Evolutionary conservation across 2,888 invertebrate species (phyloP).

Genomic region (Nemurella pictetii): DNA sequence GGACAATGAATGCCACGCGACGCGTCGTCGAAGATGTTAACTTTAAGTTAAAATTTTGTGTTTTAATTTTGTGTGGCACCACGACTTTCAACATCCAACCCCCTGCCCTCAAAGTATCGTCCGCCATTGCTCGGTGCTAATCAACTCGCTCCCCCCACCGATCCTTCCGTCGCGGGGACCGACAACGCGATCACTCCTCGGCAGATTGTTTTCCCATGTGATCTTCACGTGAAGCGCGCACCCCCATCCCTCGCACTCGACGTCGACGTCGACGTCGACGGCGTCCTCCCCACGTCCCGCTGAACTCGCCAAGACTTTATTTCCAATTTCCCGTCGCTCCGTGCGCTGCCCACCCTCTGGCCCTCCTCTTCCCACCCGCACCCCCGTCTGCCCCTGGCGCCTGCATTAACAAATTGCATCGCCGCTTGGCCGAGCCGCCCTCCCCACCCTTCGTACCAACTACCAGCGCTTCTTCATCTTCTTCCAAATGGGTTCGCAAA

Average conservation of each 20-base stretch:
- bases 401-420: slow-evolving; percentile 43
- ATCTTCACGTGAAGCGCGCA: too few species aligned
- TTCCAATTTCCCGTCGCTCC: slow-evolving; percentile 40
- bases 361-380: neutral
- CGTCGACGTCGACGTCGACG: neutral
- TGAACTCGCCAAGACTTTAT: slow-evolving; percentile 38
- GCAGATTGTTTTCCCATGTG: too few species aligned
- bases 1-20: too few species aligned
- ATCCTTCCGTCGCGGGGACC: too few species aligned
- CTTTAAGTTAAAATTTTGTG: too few species aligned
- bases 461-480: slow-evolving; percentile 42
- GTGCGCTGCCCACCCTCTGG: slow-evolving; percentile 5
- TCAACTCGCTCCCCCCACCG: too few species aligned
- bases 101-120: too few species aligned
- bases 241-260: neutral
- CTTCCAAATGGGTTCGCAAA: slow-evolving; percentile 29
- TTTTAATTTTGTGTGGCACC: too few species aligned
- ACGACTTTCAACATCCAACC: too few species aligned
- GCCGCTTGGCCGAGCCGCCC: slow-evolving; percentile 33
- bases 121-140: too few species aligned
- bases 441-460: slow-evolving; percentile 18
- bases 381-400: neutral
- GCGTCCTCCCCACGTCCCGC: slow-evolving; percentile 27
- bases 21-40: too few species aligned
- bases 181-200: too few species aligned